These are phyloP conservation scores for Platanista minor DNA, from an alignment of 2,113 vertebrate genomes.

Conservation along the genomic window DNA sequence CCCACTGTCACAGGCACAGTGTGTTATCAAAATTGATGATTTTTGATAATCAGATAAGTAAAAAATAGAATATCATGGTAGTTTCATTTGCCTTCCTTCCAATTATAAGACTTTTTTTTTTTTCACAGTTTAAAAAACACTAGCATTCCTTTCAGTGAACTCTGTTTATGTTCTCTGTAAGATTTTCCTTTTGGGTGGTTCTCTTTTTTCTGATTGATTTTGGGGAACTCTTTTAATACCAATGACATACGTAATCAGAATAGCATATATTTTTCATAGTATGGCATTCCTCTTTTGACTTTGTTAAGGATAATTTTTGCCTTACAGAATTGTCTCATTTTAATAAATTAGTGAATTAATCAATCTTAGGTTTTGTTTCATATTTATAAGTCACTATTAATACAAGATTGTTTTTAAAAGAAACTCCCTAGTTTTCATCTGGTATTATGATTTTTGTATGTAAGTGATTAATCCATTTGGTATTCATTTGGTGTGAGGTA, in stretches of 20 bases:
- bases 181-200: background rate
- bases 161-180: background rate
- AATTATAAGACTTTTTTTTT: background rate
- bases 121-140: background rate
- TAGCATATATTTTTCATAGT: background rate
- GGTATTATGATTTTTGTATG: background rate
- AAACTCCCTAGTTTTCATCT: background rate
- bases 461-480: background rate
- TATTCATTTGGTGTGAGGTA: background rate
- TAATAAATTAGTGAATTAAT: conserved; percentile 1
- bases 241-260: conserved; percentile 10
- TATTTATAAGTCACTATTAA: background rate
- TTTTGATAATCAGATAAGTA: background rate
- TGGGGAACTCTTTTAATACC: background rate
- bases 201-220: conserved; percentile 19
- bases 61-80: background rate
- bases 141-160: background rate
- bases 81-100: background rate
- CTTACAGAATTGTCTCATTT: conserved; percentile 9
- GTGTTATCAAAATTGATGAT: background rate
- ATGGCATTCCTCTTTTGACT: background rate
- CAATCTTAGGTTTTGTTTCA: background rate
- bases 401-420: background rate
- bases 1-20: background rate
- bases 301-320: background rate